Evolutionary conservation across 1,140 invertebrate genomes (phyloP).

Genomic region (Hypsibius dujardini): DNA sequence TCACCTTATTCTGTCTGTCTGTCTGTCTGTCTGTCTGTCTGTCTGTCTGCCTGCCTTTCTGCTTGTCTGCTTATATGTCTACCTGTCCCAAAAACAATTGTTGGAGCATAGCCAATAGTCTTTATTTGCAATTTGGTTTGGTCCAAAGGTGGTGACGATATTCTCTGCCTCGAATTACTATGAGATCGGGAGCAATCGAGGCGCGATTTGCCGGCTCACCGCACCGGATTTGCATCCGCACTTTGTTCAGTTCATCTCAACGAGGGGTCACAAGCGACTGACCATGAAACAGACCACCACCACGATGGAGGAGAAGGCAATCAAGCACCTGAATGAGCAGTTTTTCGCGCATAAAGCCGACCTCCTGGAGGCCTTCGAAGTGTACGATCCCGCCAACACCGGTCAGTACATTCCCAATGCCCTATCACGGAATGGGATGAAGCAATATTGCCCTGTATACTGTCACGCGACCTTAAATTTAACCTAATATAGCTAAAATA

Average conservation of each 20-base stretch:
- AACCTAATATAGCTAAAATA: no score
- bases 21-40: no score
- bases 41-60: no score
- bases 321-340: constrained; percentile 53
- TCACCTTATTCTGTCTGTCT: no score
- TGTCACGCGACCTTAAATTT: no score
- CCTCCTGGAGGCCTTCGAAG: constrained; percentile 50
- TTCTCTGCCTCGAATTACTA: constrained; percentile 90
- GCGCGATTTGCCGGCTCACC: constrained; percentile 61
- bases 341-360: constrained; percentile 48
- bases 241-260: constrained; percentile 55
- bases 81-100: no score
- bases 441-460: no score
- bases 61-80: no score
- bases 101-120: no score
- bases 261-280: constrained; percentile 24
- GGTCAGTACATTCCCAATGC: constrained; percentile 35
- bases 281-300: constrained; percentile 16
- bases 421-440: no score
- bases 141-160: constrained; percentile 58
- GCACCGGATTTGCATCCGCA: constrained; percentile 50
- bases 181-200: constrained; percentile 72
- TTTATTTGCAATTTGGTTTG: no score
- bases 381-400: constrained; percentile 47
- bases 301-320: constrained; percentile 54